Base-by-base conservation (phyloP, 2,113 vertebrate species). In the Notothenia rossii region DNA sequence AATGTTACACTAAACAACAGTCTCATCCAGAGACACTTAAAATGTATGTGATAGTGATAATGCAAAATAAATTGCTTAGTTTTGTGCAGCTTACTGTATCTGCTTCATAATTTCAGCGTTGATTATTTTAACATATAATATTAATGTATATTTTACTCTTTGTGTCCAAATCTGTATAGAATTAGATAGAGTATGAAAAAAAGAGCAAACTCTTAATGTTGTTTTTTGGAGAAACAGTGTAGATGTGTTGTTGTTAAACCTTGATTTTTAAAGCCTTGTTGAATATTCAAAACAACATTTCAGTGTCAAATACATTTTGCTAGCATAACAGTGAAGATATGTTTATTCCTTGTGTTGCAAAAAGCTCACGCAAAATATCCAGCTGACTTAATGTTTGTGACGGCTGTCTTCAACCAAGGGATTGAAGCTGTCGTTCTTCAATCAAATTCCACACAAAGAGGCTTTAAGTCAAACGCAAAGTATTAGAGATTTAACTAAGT, bases 41-140 rank as follows among this genome's bases (percentile, higher is more conserved):
- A 82, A 86, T 80, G 78, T 89, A 80, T 33, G 65, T 82, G 65
- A 77, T 68, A 8, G 58, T 49, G 69, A 76, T 79, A 73, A 71
- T 60, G 45, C 33, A 72, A 50, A 81, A 72, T 29, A 49, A 58
- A 67, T 11, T 0, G 51, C 54, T 72, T 66, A 5, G 63, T 68
- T 58, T n/a, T 81, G 36, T 77, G 25, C n/a, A 72, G 58, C 50
- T 51, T 7, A 40, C 36, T 40, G 36, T 40, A 70, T 81, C 49
- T 70, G 59, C 43, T 74, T 67, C 79, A 14, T 73, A 46, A 36
- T 79, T 65, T 71, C 18, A 60, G 43, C 69, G 29, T 73, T 72
- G 78, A 68, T 53, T 55, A 58, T 67, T n/a, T 1, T n/a, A 29
- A 29, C 29, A 29, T 29, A 29, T 29, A 29, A 29, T 29, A 29